Evolutionary conservation across 2,113 vertebrate genomes (phyloP), one percentile per base, ranked within the genome.

Genomic region (Catharus fuscescens): DNA sequence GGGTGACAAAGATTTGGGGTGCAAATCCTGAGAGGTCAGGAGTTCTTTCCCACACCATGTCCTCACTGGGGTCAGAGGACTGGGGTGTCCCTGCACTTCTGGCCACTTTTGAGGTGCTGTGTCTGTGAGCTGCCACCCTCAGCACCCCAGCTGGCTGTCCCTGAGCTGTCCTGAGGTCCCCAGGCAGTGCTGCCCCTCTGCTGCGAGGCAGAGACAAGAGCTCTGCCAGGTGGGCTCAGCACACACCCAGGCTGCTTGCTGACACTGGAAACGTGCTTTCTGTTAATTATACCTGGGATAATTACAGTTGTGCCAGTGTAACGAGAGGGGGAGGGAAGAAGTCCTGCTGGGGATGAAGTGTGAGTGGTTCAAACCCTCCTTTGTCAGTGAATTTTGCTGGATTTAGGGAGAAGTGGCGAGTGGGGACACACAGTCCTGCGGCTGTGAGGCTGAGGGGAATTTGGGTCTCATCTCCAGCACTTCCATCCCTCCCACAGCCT

Each of bases 261-360:
- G 92, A 61, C 70, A 20, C n/a, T 60, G 48, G 79, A 36, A 91
- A 73, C 6, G 28, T 11, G 40, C 66, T 88, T 85, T 72, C n/a
- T 90, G 88, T 80, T 96, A 96, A 94, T 96, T 96, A 92, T 19
- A 79, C 88, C 74, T 12, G 62, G n/a, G 70, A 81, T 94, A 90
- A 95, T 95, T 93, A 85, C 66, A 82, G 53, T 76, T 85, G 25
- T 42, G 60, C 74, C 1, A 0, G 10, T 36, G 21, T 69, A 79
- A 80, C 44, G 92, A 69, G 67, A 61, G 82, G 83, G 64, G 91
- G 91, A 89, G 86, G 83, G 86, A 90, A 53, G 59, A 59, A 93
- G 79, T 77, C 71, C 70, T 91, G 72, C 92, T 70, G 90, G 8
- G 50, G 59, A 34, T 86, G 74, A 73, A 80, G 64, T 5, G 19